These are phyloP conservation scores for Leguminivora glycinivorella DNA, from an alignment of 1,140 invertebrate genomes.

Conservation along the genomic window DNA sequence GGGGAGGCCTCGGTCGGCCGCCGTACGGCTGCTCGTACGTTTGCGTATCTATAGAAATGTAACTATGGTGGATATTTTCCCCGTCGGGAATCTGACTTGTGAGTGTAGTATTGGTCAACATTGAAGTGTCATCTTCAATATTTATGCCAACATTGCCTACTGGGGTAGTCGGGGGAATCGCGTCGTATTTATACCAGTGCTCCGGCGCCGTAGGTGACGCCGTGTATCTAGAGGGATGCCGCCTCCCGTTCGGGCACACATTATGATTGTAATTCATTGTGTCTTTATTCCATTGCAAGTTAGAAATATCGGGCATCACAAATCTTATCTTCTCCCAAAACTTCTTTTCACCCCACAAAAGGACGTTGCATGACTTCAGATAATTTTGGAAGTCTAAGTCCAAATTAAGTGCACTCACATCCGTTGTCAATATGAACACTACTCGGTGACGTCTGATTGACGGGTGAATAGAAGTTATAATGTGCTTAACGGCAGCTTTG, in stretches of 20 bases:
- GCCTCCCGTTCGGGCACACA: conserved; percentile 70
- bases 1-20: conserved; percentile 66
- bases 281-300: conserved; percentile 78
- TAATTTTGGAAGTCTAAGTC: conserved; percentile 90
- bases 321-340: conserved; percentile 95
- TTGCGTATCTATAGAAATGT: conserved; percentile 77
- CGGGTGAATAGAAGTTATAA: conserved; percentile 84
- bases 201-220: conserved; percentile 77
- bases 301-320: conserved; percentile 89
- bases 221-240: conserved; percentile 75
- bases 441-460: conserved; percentile 84
- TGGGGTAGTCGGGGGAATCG: conserved; percentile 74
- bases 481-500: conserved; percentile 84
- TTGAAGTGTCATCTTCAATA: conserved; percentile 75
- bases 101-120: conserved; percentile 75
- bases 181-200: conserved; percentile 78
- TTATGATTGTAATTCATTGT: conserved; percentile 72
- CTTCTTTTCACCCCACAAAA: conserved; percentile 90
- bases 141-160: conserved; percentile 57
- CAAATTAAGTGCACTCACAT: conserved; percentile 88
- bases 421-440: conserved; percentile 84
- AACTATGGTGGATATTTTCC: conserved; percentile 76
- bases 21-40: conserved; percentile 76
- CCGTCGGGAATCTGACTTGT: conserved; percentile 75
- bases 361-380: conserved; percentile 89